A percentile compares a stretch with the other conserved stretches of the same genome.
These are phyloP conservation scores for Alauda arvensis DNA, from an alignment of 2,797 vertebrate genomes.

Conservation along the genomic window DNA sequence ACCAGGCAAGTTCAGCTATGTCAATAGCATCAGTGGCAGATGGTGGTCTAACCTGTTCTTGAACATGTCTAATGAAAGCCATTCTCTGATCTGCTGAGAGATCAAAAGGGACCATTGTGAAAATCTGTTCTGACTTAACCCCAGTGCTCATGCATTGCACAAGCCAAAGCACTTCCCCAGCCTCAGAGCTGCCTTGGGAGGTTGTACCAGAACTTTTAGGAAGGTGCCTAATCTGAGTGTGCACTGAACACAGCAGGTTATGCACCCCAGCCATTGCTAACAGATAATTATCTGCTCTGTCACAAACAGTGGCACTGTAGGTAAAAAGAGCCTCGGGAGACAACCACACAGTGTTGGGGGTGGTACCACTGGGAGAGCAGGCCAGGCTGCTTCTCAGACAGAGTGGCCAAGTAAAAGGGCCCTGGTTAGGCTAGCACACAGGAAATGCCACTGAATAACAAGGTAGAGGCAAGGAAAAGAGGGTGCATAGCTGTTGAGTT, in stretches of 20 bases:
- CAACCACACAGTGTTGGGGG: neutral
- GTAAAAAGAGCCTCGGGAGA: neutral
- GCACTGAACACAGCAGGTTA: neutral
- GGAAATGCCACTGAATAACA: neutral
- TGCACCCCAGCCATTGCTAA: neutral
- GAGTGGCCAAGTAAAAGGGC: neutral
- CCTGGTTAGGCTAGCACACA: neutral
- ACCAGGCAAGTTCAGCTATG: neutral
- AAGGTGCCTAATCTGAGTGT: neutral
- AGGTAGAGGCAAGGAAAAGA: neutral
- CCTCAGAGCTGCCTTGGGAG: neutral
- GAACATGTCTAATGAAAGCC: constrained; percentile 3
- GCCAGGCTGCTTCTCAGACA: neutral
- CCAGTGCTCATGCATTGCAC: neutral
- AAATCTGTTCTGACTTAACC: constrained; percentile 19
- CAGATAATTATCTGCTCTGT: neutral
- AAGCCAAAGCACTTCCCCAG: neutral
- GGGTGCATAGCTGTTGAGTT: neutral
- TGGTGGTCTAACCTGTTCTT: constrained; percentile 40
- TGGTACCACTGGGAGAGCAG: neutral
- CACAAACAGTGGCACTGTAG: neutral
- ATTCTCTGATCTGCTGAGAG: constrained; percentile 11
- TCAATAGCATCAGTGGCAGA: neutral
- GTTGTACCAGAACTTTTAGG: neutral
- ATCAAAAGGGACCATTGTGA: constrained; percentile 8